phyloP scores from a whole-genome alignment of 2,113 vertebrate genomes.

The Psilopogon haemacephalus region DNA sequence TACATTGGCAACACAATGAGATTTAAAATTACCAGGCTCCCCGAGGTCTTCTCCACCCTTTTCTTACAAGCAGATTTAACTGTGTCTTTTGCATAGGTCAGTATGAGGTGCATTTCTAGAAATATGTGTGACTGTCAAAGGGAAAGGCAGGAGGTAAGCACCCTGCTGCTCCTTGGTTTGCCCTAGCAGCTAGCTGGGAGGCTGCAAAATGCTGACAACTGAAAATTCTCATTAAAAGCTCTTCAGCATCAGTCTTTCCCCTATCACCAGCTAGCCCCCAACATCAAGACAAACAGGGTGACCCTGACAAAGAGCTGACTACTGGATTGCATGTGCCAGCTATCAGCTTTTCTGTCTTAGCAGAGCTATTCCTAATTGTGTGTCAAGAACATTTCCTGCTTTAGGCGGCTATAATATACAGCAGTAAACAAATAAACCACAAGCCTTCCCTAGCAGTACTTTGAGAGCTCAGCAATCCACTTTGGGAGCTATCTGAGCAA shows the following conservation, averaged over 20 bases:
- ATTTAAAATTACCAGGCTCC: neutral
- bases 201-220: neutral
- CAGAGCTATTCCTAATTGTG: neutral
- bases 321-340: constrained; percentile 1
- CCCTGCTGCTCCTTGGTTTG: neutral
- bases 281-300: neutral
- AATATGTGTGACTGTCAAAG: neutral
- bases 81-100: neutral
- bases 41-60: neutral
- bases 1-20: neutral
- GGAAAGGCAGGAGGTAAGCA: neutral
- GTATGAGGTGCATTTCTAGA: neutral
- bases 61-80: neutral
- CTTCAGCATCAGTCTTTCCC: neutral
- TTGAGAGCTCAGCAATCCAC: neutral
- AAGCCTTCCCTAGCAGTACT: neutral
- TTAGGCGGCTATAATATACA: neutral
- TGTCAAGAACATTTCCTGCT: constrained; percentile 19
- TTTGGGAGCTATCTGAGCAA: neutral
- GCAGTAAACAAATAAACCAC: neutral
- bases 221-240: constrained; percentile 7
- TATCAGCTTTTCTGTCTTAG: constrained; percentile 11
- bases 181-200: neutral
- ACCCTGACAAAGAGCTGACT: constrained; percentile 55
- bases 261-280: neutral